These are phyloP conservation scores for Spheniscus mendiculus DNA, from an alignment of 2,113 vertebrate genomes.

Conservation along the genomic window DNA sequence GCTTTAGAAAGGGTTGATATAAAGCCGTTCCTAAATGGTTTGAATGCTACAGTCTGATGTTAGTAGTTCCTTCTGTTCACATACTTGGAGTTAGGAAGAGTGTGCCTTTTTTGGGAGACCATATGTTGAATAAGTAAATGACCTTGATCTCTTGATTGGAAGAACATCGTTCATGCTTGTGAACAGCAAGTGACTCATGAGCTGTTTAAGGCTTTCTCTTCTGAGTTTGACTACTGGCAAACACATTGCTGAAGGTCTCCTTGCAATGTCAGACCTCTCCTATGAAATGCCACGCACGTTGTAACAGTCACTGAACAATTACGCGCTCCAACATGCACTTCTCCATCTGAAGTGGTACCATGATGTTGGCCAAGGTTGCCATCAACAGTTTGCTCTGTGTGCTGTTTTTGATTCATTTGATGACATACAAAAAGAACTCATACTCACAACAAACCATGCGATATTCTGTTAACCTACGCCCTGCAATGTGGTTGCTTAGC, in stretches of 20 bases:
- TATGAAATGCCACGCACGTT: fast-evolving
- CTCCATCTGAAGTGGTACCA: constrained; percentile 2
- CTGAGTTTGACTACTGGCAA: not conserved
- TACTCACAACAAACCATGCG: not conserved
- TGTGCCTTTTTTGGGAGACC: constrained; percentile 32
- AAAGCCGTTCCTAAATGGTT: not conserved
- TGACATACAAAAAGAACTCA: not conserved
- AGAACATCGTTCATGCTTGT: not conserved
- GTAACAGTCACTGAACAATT: not conserved
- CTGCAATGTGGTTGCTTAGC: not conserved
- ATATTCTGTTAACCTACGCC: not conserved
- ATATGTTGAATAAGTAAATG: constrained; percentile 18
- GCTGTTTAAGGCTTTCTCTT: not conserved
- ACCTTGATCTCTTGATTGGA: not conserved
- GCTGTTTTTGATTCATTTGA: not conserved
- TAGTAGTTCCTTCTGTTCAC: constrained; percentile 27
- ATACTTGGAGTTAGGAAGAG: not conserved
- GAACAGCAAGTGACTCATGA: not conserved
- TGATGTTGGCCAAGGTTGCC: not conserved
- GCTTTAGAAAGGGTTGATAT: not conserved
- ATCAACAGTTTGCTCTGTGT: not conserved
- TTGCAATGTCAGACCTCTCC: not conserved
- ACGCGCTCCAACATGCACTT: fast-evolving
- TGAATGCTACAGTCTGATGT: not conserved
- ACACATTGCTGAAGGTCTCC: not conserved